Evolutionary conservation across 2,888 invertebrate genomes (phyloP), one percentile per base, ranked within the genome.

Genomic region (Dermolepida albohirtum): DNA sequence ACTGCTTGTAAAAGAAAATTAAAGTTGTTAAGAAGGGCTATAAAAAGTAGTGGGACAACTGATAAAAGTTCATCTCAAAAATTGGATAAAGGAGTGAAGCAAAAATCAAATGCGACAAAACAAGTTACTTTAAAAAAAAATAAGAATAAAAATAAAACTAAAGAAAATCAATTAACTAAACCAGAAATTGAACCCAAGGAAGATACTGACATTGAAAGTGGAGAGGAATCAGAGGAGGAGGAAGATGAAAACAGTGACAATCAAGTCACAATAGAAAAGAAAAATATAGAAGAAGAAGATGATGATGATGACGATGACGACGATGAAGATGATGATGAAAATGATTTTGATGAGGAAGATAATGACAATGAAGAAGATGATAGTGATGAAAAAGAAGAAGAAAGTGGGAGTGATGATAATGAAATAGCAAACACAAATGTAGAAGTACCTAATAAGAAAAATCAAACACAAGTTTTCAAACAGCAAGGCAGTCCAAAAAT

Each of bases 331-430:
- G 57, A 62, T 54, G 70, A 69, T 12, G 70, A 55, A 16, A 67
- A 55, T 1, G 66, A 64, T 27, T 57, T 22, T 41, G 52, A 52
- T 12, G 69, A 64, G 1, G 62, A 47, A 10, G 64, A 69, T 10
- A 73, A 70, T 12, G 72, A 72, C 10, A 59, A 64, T 34, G 43
- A 57, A 10, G 17, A 14, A 11, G 50, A 43, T 17, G 59, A 57
- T 52, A 59, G 66, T 16, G 51, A 50, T 14, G 49, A 64, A 12
- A 72, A 68, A n/a, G 72, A 72, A 6, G 49, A 50, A 0, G 72
- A 71, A 1, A 72, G 72, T 16, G 71, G 71, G 1, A 70, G 69
- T 11, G 71, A 71, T 22, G 74, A 71, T 0, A 71, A 73, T n/a
- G 72, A 55, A 64, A 27, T 41, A 7, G 49, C 59, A 12, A 40